These are phyloP conservation scores for Gadopsis bispinosus DNA, from an alignment of 2,797 vertebrate species.

Conservation along the genomic window DNA sequence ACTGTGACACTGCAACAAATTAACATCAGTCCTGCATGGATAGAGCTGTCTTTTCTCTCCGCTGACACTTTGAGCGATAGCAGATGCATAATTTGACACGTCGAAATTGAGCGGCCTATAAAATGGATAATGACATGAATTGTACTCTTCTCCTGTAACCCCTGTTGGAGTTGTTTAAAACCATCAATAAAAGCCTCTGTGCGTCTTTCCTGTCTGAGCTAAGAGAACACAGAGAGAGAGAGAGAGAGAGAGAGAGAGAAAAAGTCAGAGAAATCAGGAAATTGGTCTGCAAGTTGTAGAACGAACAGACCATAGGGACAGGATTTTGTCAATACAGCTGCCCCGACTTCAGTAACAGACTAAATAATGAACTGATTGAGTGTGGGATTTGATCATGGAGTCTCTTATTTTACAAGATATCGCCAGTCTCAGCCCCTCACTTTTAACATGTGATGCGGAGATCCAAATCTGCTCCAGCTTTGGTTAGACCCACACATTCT, in stretches of 20 bases:
- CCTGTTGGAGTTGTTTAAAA: constrained; percentile 28
- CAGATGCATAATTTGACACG: constrained; percentile 9
- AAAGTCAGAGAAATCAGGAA: constrained; percentile 45
- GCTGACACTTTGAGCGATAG: neutral
- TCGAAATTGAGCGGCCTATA: constrained; percentile 16
- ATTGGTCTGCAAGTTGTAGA: constrained; percentile 49
- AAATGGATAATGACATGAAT: constrained; percentile 2
- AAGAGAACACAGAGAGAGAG: constrained; percentile 3
- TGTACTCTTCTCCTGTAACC: constrained; percentile 1
- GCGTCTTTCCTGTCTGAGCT: constrained; percentile 19
- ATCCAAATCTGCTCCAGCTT: constrained; percentile 26
- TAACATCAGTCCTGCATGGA: constrained; percentile 16
- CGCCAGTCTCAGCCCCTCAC: constrained; percentile 10
- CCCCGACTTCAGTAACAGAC: constrained; percentile 48
- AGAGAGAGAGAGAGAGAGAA: constrained; percentile 11
- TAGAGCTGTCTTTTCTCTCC: constrained; percentile 7
- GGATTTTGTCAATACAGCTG: constrained; percentile 69
- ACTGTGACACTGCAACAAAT: constrained; percentile 26
- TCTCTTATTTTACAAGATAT: constrained; percentile 34
- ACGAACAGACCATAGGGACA: constrained; percentile 48
- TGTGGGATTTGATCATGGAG: constrained; percentile 39
- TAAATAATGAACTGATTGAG: constrained; percentile 70
- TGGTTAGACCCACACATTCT: neutral
- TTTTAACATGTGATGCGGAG: constrained; percentile 37
- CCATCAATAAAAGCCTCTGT: constrained; percentile 23